A percentile compares a stretch with the other conserved stretches of the same genome.
These are phyloP conservation scores for Syngnathus floridae DNA, from an alignment of 2,113 vertebrate genomes.

Conservation along the genomic window DNA sequence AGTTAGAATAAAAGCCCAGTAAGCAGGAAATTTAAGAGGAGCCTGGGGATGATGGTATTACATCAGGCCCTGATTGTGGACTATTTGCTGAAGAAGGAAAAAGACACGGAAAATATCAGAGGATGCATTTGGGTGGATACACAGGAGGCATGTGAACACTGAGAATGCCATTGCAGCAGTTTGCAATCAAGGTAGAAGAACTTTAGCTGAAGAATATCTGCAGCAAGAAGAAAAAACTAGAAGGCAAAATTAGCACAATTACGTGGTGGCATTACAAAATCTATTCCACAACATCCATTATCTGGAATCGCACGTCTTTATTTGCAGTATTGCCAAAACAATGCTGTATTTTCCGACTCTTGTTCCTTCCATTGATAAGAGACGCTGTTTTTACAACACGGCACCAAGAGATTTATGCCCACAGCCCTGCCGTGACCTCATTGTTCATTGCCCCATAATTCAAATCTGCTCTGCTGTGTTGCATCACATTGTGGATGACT, in stretches of 20 bases:
- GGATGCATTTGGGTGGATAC: slow-evolving; percentile 26
- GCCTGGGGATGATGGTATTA: slow-evolving; percentile 61
- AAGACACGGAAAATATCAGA: slow-evolving; percentile 61
- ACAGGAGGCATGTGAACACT: background rate
- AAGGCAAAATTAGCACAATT: background rate
- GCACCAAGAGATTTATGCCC: slow-evolving; percentile 55
- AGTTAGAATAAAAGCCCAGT: slow-evolving; percentile 68
- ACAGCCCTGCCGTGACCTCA: slow-evolving; percentile 64
- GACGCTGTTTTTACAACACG: slow-evolving; percentile 35
- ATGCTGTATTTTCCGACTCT: slow-evolving; percentile 32
- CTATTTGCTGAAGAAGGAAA: slow-evolving; percentile 57
- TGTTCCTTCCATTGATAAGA: slow-evolving; percentile 62
- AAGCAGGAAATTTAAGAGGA: slow-evolving; percentile 66
- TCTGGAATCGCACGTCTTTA: slow-evolving; percentile 30
- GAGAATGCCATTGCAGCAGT: background rate
- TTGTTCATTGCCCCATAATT: slow-evolving; percentile 68
- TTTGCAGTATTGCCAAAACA: slow-evolving; percentile 34
- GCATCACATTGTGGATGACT: slow-evolving; percentile 63
- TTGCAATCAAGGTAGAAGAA: slow-evolving; percentile 1
- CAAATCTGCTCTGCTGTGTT: slow-evolving; percentile 63
- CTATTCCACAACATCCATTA: slow-evolving; percentile 42
- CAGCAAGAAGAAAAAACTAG: background rate
- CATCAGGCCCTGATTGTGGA: slow-evolving; percentile 55
- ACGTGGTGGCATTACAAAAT: slow-evolving; percentile 4
- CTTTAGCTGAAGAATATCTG: background rate